Evolutionary conservation across 2,888 invertebrate genomes (phyloP), one percentile per base, ranked within the genome.

Genomic region (Aleiodes alternator): DNA sequence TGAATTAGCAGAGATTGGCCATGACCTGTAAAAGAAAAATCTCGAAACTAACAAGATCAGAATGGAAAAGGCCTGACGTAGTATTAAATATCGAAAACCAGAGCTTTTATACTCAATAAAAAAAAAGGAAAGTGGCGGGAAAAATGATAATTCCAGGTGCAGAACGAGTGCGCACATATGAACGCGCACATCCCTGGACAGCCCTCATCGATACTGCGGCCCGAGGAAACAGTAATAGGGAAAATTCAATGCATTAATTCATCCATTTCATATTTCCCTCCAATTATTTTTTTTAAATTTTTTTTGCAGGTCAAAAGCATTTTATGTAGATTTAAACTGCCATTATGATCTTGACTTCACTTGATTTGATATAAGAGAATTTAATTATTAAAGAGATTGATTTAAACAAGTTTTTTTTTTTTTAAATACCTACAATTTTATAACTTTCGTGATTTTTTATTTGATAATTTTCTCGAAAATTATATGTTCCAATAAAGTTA

Each of bases 1-100:
- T 85, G 94, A 94, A 85, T 92, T 96, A 82, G 91, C 92, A 43
- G 93, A 92, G 79, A 91, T 90, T 43, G 80, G 80, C 6, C 79
- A 79, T 55, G 83, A 83, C 29, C 78, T 80, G 56, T 81, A 82
- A 68, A 68, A 76, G 69, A 51, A 43, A 9, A 64, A 23, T 64
- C 16, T 43, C 7, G 14, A 64, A 34, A 0, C n/a, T 4, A n/a
- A n/a, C 4, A 38, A 34, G 38, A 59, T 59, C 59, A 34, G 31
- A 59, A 59, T 59, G 59, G 34, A 12, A 59, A 34, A 59, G 6
- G 12, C 5, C 29, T 59, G 23, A 56, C 31, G 34, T 34, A 34
- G 34, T 34, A 31, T 38, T 5, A 38, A 38, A 1, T 38, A 68
- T 16, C 66, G 72, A 50, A 51, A 66, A 34, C 53, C 74, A 50